Evolutionary conservation across 1,140 invertebrate species (phyloP).

Genomic region (Drosophila oshimai): DNA sequence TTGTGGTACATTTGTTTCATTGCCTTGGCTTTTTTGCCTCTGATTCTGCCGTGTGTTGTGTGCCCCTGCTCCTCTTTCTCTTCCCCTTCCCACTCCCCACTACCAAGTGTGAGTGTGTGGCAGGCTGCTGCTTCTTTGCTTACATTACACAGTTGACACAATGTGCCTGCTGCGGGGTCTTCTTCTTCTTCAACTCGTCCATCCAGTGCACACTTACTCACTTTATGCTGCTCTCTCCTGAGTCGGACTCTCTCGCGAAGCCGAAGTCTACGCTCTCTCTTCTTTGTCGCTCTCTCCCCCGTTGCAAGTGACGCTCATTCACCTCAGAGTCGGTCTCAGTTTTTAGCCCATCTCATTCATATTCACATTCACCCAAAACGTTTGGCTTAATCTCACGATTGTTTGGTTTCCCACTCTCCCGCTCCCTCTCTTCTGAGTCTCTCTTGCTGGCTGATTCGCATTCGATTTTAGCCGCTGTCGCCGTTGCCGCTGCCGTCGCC

Average conservation of each 20-base stretch:
- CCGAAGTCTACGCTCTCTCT: conserved; percentile 26
- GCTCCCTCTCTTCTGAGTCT: conserved; percentile 62
- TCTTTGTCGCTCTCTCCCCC: conserved; percentile 12
- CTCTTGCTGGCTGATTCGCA: conserved; percentile 66
- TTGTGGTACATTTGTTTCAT: conserved; percentile 80
- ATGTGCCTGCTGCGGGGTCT: conserved; percentile 47
- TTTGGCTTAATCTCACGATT: conserved; percentile 81
- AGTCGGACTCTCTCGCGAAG: conserved; percentile 42
- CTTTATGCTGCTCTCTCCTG: conserved; percentile 37
- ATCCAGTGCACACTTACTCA: conserved; percentile 67
- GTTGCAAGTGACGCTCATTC: conserved; percentile 77
- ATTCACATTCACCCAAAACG: conserved; percentile 81
- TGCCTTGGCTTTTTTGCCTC: conserved; percentile 70
- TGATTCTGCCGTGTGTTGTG: conserved; percentile 51
- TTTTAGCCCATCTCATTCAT: conserved; percentile 76
- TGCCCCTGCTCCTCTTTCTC: conserved; percentile 1
- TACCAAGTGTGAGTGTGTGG: conserved; percentile 44
- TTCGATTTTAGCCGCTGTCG: conserved; percentile 71
- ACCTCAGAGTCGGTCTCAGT: conserved; percentile 56
- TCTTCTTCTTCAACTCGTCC: conserved; percentile 72
- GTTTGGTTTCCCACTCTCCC: conserved; percentile 71
- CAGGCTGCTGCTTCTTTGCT: conserved; percentile 71
- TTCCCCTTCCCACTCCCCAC: neutral
- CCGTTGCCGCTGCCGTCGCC: conserved; percentile 43
- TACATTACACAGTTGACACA: conserved; percentile 78